Evolutionary conservation across 2,113 vertebrate species (phyloP), one percentile per base, ranked within the genome.

Genomic region (Charadrius vociferus): DNA sequence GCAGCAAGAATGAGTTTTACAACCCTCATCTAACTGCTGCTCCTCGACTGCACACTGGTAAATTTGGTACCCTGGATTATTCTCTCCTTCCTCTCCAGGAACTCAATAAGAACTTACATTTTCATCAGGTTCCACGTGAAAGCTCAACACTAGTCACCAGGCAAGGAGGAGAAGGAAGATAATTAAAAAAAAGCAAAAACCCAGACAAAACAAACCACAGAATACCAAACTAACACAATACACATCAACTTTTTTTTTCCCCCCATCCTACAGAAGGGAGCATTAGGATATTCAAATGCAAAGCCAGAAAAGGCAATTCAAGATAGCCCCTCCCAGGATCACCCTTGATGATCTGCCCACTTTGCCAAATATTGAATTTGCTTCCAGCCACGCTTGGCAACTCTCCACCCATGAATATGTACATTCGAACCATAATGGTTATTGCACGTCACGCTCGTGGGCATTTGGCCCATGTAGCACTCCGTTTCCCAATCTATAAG

Each of bases 301-400:
- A 34, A 94, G 22, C 27, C 78, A 94, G 95, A 89, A 39, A 18
- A 94, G 91, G 95, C 92, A 92, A 86, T 36, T 87, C 75, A 52
- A 49, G 39, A 36, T 12, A 63, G 78, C 90, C 93, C 94, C 93
- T 96, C 90, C 97, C 96, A 79, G 85, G 63, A 45, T 84, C 97
- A 65, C 43, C 79, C 89, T 19, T 7, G 75, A 37, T 65, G 80
- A 65, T 94, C 50, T 93, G 90, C 78, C 90, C 87, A 61, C 85
- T 85, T 86, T 88, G 94, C 88, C 95, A 93, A 94, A 92, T 1
- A 63, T 61, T 55, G 92, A 70, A 88, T 93, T 62, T 20, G 30
- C 94, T 98, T 94, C 95, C 97, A 97, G 94, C 93, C 96, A 12
- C 4, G 83, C 92, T 86, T 98, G 97, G 98, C 98, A 92, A 56